Evolutionary conservation across 2,797 vertebrate genomes (phyloP).

Genomic region (Cuniculus paca): DNA sequence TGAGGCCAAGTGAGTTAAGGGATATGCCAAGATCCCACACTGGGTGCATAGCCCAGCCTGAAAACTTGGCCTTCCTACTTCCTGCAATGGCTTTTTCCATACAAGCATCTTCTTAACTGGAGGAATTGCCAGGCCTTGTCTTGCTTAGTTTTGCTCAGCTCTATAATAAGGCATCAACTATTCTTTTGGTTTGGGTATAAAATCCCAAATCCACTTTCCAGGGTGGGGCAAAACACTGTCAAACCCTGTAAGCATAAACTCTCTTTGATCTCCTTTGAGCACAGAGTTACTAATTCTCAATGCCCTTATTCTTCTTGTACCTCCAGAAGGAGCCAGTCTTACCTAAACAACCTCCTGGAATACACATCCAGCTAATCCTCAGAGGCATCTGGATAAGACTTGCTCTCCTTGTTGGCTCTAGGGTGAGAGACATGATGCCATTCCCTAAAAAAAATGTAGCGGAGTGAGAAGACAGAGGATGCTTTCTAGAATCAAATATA

Average conservation of each 20-base stretch:
- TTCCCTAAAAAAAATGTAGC: not conserved
- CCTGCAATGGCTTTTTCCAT: not conserved
- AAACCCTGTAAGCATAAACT: not conserved
- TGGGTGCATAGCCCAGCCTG: not conserved
- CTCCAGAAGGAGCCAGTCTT: not conserved
- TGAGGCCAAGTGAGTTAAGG: not conserved
- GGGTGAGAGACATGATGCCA: not conserved
- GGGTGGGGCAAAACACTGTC: not conserved
- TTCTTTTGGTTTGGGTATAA: not conserved
- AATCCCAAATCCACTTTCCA: slow-evolving; percentile 11
- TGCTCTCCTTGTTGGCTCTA: not conserved
- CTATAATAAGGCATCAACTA: not conserved
- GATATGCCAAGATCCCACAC: not conserved
- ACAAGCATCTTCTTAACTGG: not conserved
- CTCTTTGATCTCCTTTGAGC: not conserved
- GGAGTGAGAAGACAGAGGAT: not conserved
- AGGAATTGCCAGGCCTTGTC: not conserved
- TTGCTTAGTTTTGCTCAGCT: not conserved
- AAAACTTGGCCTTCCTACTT: not conserved
- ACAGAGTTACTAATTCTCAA: not conserved
- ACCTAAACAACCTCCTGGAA: not conserved
- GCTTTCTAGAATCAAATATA: not conserved
- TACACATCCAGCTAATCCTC: not conserved
- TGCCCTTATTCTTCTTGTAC: not conserved
- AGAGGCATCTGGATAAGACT: not conserved